Conservation (phyloP, 1,140 invertebrate species). For the Ceratina australensis region DNA sequence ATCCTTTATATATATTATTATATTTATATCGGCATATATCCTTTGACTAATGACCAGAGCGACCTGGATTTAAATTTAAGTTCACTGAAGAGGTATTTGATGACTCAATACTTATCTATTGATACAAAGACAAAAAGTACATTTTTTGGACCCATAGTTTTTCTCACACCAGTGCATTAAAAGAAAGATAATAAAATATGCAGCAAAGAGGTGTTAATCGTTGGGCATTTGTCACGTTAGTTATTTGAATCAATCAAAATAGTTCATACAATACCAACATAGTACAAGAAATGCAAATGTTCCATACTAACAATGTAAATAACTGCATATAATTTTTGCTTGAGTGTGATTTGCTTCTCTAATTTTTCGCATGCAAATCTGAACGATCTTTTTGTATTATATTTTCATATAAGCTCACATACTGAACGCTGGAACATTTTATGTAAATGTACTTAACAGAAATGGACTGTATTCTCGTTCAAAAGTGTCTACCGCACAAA, state of each 20-base stretch:
- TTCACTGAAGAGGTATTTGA: too few relatives aligned
- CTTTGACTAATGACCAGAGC: too few relatives aligned
- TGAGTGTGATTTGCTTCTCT: not conserved
- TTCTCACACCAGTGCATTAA: too few relatives aligned
- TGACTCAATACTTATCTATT: too few relatives aligned
- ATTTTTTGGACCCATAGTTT: too few relatives aligned
- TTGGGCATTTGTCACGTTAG: not conserved
- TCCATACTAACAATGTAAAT: not conserved
- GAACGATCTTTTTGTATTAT: not conserved
- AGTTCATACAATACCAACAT: not conserved
- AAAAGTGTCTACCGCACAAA: not conserved
- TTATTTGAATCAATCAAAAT: not conserved
- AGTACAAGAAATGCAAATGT: not conserved
- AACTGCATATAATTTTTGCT: not conserved
- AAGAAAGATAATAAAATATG: too few relatives aligned
- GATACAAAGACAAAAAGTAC: too few relatives aligned
- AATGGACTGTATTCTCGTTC: not conserved
- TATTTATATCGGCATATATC: not conserved
- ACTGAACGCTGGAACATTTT: not conserved
- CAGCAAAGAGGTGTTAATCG: not conserved
- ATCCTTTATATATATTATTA: too few relatives aligned
- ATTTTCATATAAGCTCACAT: too few relatives aligned
- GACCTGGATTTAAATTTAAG: too few relatives aligned
- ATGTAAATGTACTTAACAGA: not conserved
- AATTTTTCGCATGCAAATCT: constrained; percentile 20